Conservation (phyloP, 92 coral and sea anemone genomes). For the Muricea muricata region DNA sequence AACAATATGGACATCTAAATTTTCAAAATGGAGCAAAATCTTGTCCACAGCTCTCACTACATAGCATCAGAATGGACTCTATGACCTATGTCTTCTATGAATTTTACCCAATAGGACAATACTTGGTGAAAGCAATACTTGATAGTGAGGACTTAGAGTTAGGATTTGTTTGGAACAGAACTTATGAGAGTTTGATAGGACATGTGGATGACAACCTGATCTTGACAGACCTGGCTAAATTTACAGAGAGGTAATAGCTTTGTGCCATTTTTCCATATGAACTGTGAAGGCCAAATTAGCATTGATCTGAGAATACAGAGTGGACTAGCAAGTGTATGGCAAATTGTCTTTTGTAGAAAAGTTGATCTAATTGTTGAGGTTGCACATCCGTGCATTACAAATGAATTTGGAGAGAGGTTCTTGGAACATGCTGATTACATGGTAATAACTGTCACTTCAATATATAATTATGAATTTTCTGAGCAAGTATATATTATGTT, state of each 20-base stretch:
- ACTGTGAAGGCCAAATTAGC: too few species aligned
- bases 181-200: constrained; percentile 50
- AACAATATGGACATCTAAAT: too few species aligned
- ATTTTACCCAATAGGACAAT: constrained; percentile 59
- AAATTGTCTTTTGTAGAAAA: constrained; percentile 49
- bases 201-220: constrained; percentile 65
- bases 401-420: constrained; percentile 66
- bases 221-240: constrained; percentile 62
- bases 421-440: constrained; percentile 81
- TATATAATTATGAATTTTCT: too few species aligned
- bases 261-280: too few species aligned
- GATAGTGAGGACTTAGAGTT: constrained; percentile 70
- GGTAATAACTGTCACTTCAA: constrained; percentile 60
- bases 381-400: constrained; percentile 84
- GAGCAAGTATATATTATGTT: too few species aligned
- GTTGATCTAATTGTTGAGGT: constrained; percentile 86
- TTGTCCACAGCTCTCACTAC: too few species aligned
- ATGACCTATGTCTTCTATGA: background rate
- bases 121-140: constrained; percentile 68
- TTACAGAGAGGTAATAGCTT: constrained; percentile 64
- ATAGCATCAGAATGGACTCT: too few species aligned
- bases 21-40: too few species aligned
- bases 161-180: constrained; percentile 91
- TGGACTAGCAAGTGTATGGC: too few species aligned
- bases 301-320: too few species aligned